Evolutionary conservation across 2,797 vertebrate genomes (phyloP), one percentile per base, ranked within the genome.

Genomic region (Pangasius larnaudii): DNA sequence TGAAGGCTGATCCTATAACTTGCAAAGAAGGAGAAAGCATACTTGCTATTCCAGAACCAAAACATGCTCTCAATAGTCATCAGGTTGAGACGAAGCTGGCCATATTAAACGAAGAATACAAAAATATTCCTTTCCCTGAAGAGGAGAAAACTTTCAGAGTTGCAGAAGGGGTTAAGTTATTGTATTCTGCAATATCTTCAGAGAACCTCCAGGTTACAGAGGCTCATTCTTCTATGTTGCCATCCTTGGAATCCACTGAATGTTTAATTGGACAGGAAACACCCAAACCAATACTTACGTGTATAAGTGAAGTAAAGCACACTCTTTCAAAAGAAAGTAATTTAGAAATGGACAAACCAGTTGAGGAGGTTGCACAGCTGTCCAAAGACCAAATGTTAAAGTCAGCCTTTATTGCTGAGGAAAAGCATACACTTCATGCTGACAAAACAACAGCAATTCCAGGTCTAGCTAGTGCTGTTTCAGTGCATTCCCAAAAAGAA

Each of bases 91-190:
- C 91, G 0, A 74, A 89, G 80, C 84, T 94, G 14, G 86, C 91
- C 9, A 91, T 96, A 36, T 88, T 90, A 1, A 93, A 93, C 87
- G 96, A 96, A 89, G 80, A 85, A 9, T 92, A 90, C 36, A 90
- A 89, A 10, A 1, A 75, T 2, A 71, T 93, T 5, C 84, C 89
- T 27, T 91, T 81, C 22, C 93, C 94, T 9, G 92, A 93, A 16
- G 89, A 93, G 24, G 95, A 96, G 88, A 94, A 71, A 88, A 75
- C 94, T 16, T 95, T 94, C 86, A 93, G 88, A 80, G 91, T 95
- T 85, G 93, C 91, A 11, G 96, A 97, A 90, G 96, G 95, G 11
- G 87, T 94, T 0, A 95, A 94, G 88, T 92, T 95, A 71, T 92
- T 96, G 79, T 95, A 95, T 89, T 93, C 94, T 0, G 93, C 96